Evolutionary conservation across 1,140 invertebrate genomes (phyloP).

Genomic region (Drosophila carrolli): DNA sequence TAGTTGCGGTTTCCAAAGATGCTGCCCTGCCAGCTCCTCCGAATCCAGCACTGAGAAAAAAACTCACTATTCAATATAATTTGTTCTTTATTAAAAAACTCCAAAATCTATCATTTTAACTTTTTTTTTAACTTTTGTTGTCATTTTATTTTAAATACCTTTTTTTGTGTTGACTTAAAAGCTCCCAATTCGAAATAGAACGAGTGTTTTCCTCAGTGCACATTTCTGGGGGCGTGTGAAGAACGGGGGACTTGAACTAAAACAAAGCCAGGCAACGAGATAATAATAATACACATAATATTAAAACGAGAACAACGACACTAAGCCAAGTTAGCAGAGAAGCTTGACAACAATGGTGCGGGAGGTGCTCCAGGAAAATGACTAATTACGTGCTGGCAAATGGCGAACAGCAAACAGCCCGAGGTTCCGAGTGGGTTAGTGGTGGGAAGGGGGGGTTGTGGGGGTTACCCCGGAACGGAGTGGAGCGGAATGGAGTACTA

Average conservation of each 20-base stretch:
- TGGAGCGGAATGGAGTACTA: neutral
- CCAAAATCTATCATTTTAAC: no score
- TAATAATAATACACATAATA: slow-evolving; percentile 67
- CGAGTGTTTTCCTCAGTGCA: neutral
- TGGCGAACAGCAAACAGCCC: slow-evolving; percentile 22
- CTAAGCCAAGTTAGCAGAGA: slow-evolving; percentile 28
- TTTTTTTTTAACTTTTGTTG: no score
- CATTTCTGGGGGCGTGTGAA: slow-evolving; percentile 66
- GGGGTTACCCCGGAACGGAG: neutral
- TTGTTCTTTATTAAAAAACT: no score
- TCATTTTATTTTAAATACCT: no score
- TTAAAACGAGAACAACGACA: slow-evolving; percentile 75
- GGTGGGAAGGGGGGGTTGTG: neutral
- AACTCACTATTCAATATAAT: no score
- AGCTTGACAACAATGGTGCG: slow-evolving; percentile 45
- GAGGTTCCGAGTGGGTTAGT: slow-evolving; percentile 8
- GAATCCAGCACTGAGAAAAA: neutral
- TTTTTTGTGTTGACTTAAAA: no score
- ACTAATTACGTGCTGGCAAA: slow-evolving; percentile 64
- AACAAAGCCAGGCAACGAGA: slow-evolving; percentile 65
- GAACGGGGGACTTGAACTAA: slow-evolving; percentile 47
- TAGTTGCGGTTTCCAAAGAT: slow-evolving; percentile 65
- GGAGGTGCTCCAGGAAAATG: slow-evolving; percentile 66
- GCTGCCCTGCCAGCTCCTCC: slow-evolving; percentile 30
- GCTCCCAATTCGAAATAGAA: no score